Conservation (phyloP, 2,888 invertebrate species). For the Rhagonycha fulva region DNA sequence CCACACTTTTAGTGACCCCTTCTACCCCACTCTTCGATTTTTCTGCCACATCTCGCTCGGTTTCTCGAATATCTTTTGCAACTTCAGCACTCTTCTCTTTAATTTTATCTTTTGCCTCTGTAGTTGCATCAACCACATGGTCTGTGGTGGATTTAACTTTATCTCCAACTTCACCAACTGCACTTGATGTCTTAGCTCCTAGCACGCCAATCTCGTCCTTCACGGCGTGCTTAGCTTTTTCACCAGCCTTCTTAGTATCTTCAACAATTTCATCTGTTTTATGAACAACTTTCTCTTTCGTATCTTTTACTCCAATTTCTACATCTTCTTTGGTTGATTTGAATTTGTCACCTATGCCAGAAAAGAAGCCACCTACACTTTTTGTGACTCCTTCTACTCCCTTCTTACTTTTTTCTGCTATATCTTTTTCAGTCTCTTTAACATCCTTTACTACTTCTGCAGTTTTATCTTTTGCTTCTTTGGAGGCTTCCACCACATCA, state of each 20-base stretch:
- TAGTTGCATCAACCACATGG: conserved; percentile 22
- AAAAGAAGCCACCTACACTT: not conserved
- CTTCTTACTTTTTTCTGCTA: conserved; percentile 8
- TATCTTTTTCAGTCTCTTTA: conserved; percentile 32
- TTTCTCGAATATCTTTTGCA: conserved; percentile 19
- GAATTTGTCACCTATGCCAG: not conserved
- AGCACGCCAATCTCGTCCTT: conserved; percentile 17
- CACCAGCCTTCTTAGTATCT: conserved; percentile 7
- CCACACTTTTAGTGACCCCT: conserved; percentile 26
- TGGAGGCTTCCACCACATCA: conserved; percentile 12
- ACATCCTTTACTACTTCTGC: conserved; percentile 33
- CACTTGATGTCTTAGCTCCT: conserved; percentile 17
- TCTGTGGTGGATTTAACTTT: conserved; percentile 12
- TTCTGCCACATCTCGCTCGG: conserved; percentile 20
- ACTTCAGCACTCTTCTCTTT: conserved; percentile 34
- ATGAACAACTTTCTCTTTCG: conserved; percentile 31
- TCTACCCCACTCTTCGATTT: conserved; percentile 22
- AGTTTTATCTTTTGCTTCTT: conserved; percentile 24
- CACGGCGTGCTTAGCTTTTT: conserved; percentile 15
- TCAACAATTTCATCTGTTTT: conserved; percentile 1
- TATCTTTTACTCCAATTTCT: not conserved
- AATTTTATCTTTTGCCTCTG: conserved; percentile 34
- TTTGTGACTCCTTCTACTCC: not conserved
- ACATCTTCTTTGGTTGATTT: not conserved
- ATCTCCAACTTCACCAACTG: conserved; percentile 26